These are phyloP conservation scores for Nibea albiflora DNA, from an alignment of 2,113 vertebrate genomes.

Conservation along the genomic window DNA sequence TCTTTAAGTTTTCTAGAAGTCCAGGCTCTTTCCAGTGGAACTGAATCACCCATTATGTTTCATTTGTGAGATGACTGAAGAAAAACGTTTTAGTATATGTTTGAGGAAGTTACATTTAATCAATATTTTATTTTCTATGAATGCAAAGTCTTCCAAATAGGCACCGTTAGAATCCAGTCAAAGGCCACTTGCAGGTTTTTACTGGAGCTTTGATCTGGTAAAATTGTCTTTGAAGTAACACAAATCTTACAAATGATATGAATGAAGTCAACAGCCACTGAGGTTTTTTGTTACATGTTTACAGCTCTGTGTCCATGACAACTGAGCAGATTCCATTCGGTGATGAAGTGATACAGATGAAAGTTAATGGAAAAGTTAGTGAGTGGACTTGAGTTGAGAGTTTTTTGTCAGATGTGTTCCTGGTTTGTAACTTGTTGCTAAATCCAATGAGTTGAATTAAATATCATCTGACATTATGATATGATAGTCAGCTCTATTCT, in stretches of 20 bases:
- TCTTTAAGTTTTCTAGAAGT: constrained; percentile 2
- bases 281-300: neutral
- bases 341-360: neutral
- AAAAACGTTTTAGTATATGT: too few species aligned
- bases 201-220: neutral
- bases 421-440: neutral
- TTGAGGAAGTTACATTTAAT: neutral
- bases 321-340: neutral
- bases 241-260: neutral
- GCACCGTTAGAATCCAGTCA: neutral
- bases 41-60: neutral
- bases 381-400: neutral
- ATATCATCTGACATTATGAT: neutral
- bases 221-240: constrained; percentile 5
- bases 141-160: neutral
- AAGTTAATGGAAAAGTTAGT: neutral
- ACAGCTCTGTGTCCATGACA: neutral
- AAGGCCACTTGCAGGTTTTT: neutral
- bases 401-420: neutral
- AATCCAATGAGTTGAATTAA: neutral
- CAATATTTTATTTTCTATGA: neutral
- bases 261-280: neutral
- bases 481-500: neutral
- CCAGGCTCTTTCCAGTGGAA: constrained; percentile 9
- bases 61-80: neutral